Base-by-base conservation (phyloP, 92 coral and sea anemone species). In the Porites divaricata region DNA sequence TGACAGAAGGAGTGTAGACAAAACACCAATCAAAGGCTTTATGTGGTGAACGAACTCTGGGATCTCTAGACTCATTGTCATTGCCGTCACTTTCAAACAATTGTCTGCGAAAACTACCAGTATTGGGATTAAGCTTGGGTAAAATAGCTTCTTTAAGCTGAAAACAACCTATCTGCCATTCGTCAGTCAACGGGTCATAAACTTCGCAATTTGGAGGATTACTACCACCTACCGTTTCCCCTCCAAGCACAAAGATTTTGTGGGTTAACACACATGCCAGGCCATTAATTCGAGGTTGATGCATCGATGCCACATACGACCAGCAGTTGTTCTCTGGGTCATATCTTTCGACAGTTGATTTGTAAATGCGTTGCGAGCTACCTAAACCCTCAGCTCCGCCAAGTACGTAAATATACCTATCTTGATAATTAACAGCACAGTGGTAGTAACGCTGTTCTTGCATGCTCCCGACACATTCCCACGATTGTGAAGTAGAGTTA, bases 231-330 rank as follows among this genome's bases (percentile, higher is more conserved):
- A 11, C 1, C 16, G 16, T 54, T 54, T 78, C 79, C 8, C 85
- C 89, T 12, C 89, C 89, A 25, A 77, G 63, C 35, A 78, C 72
- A 25, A 86, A 86, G 71, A 86, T 86, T 64, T 79, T 86, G 77
- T 86, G 85, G 22, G 56, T 78, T 56, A 70, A 79, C 11, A 86
- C 89, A 51, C 73, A 86, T 1, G 89, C 89, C 1, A 77, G 70
- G 0, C 79, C 85, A 0, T 83, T 64, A 23, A 67, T 64, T 9
- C 85, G 89, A 12, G 89, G 84, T 28, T 86, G 81, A 50, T 86
- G 81, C 89, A 86, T 78, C 8, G 89, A 77, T 1, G 89, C 78
- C 21, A 80, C 89, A 74, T 78, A 83, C 13, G 85, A 70, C 89
- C 89, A 86, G n/a, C 78, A 70, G 63, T 86, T 64, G 25, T 69